Conservation (phyloP, 2,113 vertebrate genomes). For the crab-eating macaque (Macaca fascicularis) region DNA sequence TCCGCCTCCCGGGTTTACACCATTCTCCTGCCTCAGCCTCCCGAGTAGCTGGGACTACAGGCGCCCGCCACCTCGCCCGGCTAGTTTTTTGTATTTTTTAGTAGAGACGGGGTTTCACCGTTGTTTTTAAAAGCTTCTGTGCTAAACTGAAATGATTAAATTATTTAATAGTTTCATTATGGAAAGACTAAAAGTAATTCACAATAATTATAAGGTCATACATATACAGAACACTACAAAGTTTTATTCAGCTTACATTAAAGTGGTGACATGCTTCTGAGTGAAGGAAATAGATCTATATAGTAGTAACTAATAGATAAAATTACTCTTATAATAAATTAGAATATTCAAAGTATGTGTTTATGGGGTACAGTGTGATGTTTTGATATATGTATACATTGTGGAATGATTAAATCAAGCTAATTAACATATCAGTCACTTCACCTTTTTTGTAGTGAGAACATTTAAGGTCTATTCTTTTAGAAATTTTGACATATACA, state of each 20-base stretch:
- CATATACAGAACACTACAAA: conserved; percentile 1
- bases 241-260: conserved; percentile 17
- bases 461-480: neutral
- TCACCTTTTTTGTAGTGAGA: neutral
- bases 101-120: no score
- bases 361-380: neutral
- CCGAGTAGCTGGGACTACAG: no score
- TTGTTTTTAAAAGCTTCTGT: neutral
- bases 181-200: conserved; percentile 31
- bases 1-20: no score
- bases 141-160: conserved; percentile 16
- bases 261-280: neutral
- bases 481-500: neutral
- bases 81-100: no score
- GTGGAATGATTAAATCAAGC: neutral
- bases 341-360: neutral
- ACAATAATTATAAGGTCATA: neutral
- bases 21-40: no score
- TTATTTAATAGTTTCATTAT: conserved; percentile 19
- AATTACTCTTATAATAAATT: neutral
- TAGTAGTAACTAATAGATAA: neutral
- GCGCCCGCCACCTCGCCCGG: no score
- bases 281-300: neutral
- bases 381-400: neutral
- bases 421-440: neutral